Evolutionary conservation across 1,140 invertebrate species (phyloP).

Genomic region (Monochamus saltuarius): DNA sequence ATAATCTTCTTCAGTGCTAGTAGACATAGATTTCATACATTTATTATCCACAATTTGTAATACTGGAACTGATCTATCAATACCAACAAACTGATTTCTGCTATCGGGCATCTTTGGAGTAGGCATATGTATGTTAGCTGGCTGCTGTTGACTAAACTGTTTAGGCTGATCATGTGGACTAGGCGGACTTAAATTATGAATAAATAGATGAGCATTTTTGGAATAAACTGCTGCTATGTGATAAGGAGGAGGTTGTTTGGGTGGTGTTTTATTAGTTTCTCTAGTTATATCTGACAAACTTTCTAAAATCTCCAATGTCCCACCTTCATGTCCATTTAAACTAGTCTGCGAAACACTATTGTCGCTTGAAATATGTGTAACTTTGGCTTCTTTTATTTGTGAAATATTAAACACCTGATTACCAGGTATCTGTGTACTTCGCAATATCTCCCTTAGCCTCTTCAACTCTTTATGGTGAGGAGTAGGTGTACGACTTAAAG

Average conservation of each 20-base stretch:
- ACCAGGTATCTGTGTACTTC: slow-evolving; percentile 31
- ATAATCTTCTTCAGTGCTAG: slow-evolving; percentile 19
- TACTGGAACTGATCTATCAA: slow-evolving; percentile 5
- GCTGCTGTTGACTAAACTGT: slow-evolving; percentile 48
- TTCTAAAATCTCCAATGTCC: slow-evolving; percentile 28
- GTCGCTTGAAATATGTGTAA: slow-evolving; percentile 41
- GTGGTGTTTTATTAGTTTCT: slow-evolving; percentile 26
- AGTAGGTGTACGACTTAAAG: slow-evolving; percentile 56
- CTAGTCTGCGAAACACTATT: slow-evolving; percentile 30
- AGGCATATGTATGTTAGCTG: slow-evolving; percentile 45
- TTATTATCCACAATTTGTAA: slow-evolving; percentile 19
- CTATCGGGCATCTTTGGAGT: slow-evolving; percentile 38
- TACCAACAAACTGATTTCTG: slow-evolving; percentile 22
- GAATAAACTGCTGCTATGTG: slow-evolving; percentile 69
- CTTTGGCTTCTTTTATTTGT: slow-evolving; percentile 50
- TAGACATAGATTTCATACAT: slow-evolving; percentile 19
- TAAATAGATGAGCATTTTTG: slow-evolving; percentile 59
- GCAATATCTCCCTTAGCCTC: slow-evolving; percentile 54
- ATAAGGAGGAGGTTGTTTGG: slow-evolving; percentile 64
- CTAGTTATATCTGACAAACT: slow-evolving; percentile 17
- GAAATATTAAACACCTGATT: slow-evolving; percentile 35
- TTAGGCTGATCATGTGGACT: slow-evolving; percentile 46
- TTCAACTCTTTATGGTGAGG: slow-evolving; percentile 90
- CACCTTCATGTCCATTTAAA: slow-evolving; percentile 29
- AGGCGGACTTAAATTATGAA: slow-evolving; percentile 27